Percentiles rank a stretch among this genome's conserved stretches.
These are phyloP conservation scores for Osmerus mordax DNA, from an alignment of 2,113 vertebrate species.

Conservation along the genomic window DNA sequence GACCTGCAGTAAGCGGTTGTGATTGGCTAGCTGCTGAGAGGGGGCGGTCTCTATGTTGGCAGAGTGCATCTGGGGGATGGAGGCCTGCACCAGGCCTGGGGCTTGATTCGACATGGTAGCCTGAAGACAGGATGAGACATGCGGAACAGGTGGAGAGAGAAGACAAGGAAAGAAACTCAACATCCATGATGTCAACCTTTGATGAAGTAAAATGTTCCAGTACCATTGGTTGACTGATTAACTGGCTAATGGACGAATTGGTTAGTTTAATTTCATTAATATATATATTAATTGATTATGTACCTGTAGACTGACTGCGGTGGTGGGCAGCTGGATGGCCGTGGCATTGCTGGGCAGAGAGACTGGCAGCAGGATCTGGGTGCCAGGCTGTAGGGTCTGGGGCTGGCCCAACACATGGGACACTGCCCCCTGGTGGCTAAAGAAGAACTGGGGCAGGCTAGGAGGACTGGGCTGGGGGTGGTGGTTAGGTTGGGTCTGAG, in stretches of 20 bases:
- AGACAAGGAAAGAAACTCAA: not conserved
- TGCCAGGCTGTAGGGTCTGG: conserved; percentile 78
- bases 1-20: conserved; percentile 82
- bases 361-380: conserved; percentile 88
- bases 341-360: conserved; percentile 78
- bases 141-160: not conserved
- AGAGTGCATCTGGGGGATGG: conserved; percentile 69
- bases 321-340: conserved; percentile 83
- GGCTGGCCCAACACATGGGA: conserved; percentile 81
- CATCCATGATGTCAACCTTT: not conserved
- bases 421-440: conserved; percentile 77
- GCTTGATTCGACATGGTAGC: conserved; percentile 69
- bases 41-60: conserved; percentile 68
- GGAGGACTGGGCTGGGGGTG: conserved; percentile 36
- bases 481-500: conserved; percentile 19
- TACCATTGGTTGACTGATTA: no score
- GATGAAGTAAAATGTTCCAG: no score
- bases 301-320: conserved; percentile 85
- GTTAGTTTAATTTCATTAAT: not conserved
- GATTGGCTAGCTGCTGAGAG: conserved; percentile 65
- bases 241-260: not conserved
- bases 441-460: conserved; percentile 81
- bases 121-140: conserved; percentile 63
- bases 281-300: not conserved
- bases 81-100: conserved; percentile 71